These are phyloP conservation scores for Monoplex corrugatus DNA, from an alignment of 2,888 invertebrate genomes.

Conservation along the genomic window DNA sequence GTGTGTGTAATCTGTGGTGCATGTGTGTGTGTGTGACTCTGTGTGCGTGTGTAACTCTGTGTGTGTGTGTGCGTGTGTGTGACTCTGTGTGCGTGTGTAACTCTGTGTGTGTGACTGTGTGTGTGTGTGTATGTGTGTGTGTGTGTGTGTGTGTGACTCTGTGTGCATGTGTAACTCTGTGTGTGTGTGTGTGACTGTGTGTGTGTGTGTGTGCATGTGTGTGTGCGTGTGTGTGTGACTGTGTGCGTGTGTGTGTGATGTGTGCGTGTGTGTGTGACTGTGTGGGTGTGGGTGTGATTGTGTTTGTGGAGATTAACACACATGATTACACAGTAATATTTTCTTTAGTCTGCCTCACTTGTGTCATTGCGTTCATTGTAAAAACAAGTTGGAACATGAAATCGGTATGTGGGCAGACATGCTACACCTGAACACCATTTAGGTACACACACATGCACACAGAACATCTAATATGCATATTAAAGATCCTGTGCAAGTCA, in stretches of 20 bases:
- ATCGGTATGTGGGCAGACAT: no score
- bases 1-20: no score
- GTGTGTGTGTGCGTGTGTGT: slow-evolving; percentile 1
- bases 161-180: background rate
- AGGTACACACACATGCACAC: no score
- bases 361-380: no score
- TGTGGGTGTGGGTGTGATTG: no score
- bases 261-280: background rate
- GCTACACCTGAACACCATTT: no score
- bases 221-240: slow-evolving; percentile 22
- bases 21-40: background rate
- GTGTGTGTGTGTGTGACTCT: background rate
- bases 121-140: background rate
- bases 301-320: no score
- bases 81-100: background rate
- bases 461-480: no score
- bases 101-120: background rate
- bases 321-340: no score
- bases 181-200: slow-evolving; percentile 26
- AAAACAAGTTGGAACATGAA: no score
- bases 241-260: background rate
- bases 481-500: no score
- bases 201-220: slow-evolving; percentile 37
- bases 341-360: no score
- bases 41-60: background rate